Evolutionary conservation across 2,113 vertebrate species (phyloP), one percentile per base, ranked within the genome.

Genomic region (Colius striatus): DNA sequence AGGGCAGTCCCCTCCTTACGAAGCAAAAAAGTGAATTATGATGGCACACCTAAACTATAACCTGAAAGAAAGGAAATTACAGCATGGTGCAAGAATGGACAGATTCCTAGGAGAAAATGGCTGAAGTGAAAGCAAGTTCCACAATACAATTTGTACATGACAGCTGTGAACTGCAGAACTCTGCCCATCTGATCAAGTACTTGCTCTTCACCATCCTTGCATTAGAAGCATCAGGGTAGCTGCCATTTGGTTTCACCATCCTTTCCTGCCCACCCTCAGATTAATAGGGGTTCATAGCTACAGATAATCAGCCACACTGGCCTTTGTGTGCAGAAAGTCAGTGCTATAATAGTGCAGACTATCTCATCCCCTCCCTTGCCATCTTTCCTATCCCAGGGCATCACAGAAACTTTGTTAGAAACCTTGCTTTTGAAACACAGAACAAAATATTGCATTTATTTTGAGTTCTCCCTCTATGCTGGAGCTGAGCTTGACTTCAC

Each of bases 361-460:
- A 16, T 32, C 23, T 66, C 38, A 25, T 34, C 30, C n/a, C 4
- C 2, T 91, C 22, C 29, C 21, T 19, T 57, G 45, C 66, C 72
- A 87, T 67, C 79, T 71, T 85, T 78, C 63, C 62, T 34, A 66
- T 66, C 12, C 17, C 41, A 75, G 20, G 65, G 51, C 34, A 90
- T 57, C 84, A 78, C 55, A 84, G 55, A 81, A 92, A 93, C 1
- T 1, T n/a, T 75, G 48, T 62, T 60, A 89, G 81, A 80, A 94
- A 84, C 89, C 43, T 65, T 75, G 30, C 72, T 90, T 96, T 95
- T 93, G 66, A 94, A 95, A 94, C 61, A 80, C 19, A 67, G 75
- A 96, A 91, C 50, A 78, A 97, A 96, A 93, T 18, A 76, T 1
- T 74, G 30, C 58, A 91, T 90, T 96, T 97, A 94, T 78, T 90